Evolutionary conservation across 2,888 invertebrate genomes (phyloP).

Genomic region (Elegia similella): DNA sequence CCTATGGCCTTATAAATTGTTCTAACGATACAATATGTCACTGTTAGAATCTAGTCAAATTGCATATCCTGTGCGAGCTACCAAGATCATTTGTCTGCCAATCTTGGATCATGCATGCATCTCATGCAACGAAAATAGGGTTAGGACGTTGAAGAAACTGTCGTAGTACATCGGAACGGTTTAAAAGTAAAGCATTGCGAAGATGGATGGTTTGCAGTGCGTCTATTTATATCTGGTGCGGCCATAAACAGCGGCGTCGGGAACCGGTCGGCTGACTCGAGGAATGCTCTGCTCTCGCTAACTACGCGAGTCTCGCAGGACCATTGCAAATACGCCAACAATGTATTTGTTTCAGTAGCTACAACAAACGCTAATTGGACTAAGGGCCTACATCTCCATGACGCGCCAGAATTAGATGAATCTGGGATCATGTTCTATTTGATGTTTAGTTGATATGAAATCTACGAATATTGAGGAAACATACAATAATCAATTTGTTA

Average conservation of each 20-base stretch:
- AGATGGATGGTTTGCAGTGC: slow-evolving; percentile 71
- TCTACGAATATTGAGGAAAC: slow-evolving; percentile 3
- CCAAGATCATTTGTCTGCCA: slow-evolving; percentile 13
- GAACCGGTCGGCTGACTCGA: slow-evolving; percentile 71
- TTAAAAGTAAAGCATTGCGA: slow-evolving; percentile 58
- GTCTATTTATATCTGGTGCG: slow-evolving; percentile 78
- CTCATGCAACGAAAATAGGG: slow-evolving; percentile 18
- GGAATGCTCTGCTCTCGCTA: slow-evolving; percentile 73
- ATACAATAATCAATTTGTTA: slow-evolving; percentile 20
- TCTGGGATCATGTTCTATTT: not conserved
- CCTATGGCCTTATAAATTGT: slow-evolving; percentile 45
- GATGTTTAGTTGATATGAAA: not conserved
- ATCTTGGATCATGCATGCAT: slow-evolving; percentile 8
- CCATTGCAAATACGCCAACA: slow-evolving; percentile 62
- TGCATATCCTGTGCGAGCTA: slow-evolving; percentile 37
- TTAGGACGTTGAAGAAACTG: slow-evolving; percentile 15
- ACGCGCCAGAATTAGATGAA: not conserved
- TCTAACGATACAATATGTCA: slow-evolving; percentile 42
- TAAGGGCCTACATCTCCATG: not conserved
- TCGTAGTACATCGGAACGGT: slow-evolving; percentile 25
- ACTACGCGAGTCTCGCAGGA: slow-evolving; percentile 54
- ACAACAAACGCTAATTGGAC: slow-evolving; percentile 30
- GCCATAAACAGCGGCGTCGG: slow-evolving; percentile 68
- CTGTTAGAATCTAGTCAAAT: slow-evolving; percentile 42
- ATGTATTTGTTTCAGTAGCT: slow-evolving; percentile 57